phyloP scores from a whole-genome alignment of 2,888 invertebrate species.

The Parelbella ahira region DNA sequence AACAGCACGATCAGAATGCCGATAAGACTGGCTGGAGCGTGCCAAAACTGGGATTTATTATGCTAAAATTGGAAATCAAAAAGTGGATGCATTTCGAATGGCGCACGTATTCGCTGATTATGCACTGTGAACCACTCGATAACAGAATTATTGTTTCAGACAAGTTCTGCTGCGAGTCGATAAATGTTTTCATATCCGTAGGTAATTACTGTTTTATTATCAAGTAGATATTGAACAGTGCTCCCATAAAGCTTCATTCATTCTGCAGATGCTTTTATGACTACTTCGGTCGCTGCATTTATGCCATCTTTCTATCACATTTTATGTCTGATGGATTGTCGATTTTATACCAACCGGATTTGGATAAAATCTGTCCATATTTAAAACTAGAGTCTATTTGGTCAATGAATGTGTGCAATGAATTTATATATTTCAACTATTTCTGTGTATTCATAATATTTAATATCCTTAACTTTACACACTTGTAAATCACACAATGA shows the following conservation, averaged over 20 bases:
- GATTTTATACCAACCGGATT: slow-evolving; percentile 5
- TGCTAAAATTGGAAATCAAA: slow-evolving; percentile 49
- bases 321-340: slow-evolving; percentile 16
- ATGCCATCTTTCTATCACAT: slow-evolving; percentile 17
- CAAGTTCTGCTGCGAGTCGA: slow-evolving; percentile 13
- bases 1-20: slow-evolving; percentile 47
- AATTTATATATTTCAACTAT: no score
- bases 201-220: slow-evolving; percentile 23
- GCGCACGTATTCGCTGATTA: slow-evolving; percentile 22
- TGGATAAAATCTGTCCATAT: slow-evolving; percentile 4
- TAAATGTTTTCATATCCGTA: slow-evolving; percentile 18
- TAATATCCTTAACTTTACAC: no score
- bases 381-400: slow-evolving; percentile 3
- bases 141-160: slow-evolving; percentile 22
- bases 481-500: no score
- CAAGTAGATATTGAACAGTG: slow-evolving; percentile 24
- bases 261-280: slow-evolving; percentile 20
- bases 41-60: slow-evolving; percentile 63
- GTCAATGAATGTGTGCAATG: no score
- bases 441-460: no score
- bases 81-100: slow-evolving; percentile 36
- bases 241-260: slow-evolving; percentile 20
- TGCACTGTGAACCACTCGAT: slow-evolving; percentile 20
- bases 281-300: slow-evolving; percentile 22
- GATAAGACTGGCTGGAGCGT: slow-evolving; percentile 46